Conservation (phyloP, 2,888 invertebrate species). For the Tillus elongatus region DNA sequence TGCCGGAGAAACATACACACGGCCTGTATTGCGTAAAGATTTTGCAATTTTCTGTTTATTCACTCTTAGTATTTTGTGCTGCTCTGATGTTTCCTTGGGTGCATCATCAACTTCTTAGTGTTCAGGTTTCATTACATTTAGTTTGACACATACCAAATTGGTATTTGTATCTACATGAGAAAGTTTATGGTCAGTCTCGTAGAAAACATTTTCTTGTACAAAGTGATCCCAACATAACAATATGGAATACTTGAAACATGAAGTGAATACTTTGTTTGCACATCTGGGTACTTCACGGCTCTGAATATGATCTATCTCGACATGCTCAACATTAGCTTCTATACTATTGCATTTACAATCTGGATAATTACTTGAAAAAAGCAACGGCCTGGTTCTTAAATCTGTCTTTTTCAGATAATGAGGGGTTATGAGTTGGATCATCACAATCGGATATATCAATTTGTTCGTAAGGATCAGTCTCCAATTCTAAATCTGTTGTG, state of each 20-base stretch:
- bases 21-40: not conserved
- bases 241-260: not conserved
- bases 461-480: too few relatives aligned
- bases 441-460: too few relatives aligned
- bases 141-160: too few relatives aligned
- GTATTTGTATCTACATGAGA: too few relatives aligned
- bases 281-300: conserved; percentile 1
- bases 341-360: too few relatives aligned
- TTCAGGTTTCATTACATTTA: not conserved
- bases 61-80: conserved; percentile 1
- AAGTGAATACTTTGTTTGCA: not conserved
- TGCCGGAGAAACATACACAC: not conserved
- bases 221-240: conserved; percentile 2
- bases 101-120: not conserved
- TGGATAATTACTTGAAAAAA: too few relatives aligned
- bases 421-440: too few relatives aligned
- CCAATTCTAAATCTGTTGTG: too few relatives aligned
- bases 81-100: not conserved
- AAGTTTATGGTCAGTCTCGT: not conserved
- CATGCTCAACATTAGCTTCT: too few relatives aligned
- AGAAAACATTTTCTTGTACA: not conserved
- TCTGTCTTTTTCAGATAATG: too few relatives aligned
- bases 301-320: too few relatives aligned
- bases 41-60: conserved; percentile 1
- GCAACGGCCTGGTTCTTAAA: too few relatives aligned